A percentile compares a stretch with the other conserved stretches of the same genome.
Conservation (phyloP, 1,140 invertebrate genomes). For the Pseudomyrmex sp. region DNA sequence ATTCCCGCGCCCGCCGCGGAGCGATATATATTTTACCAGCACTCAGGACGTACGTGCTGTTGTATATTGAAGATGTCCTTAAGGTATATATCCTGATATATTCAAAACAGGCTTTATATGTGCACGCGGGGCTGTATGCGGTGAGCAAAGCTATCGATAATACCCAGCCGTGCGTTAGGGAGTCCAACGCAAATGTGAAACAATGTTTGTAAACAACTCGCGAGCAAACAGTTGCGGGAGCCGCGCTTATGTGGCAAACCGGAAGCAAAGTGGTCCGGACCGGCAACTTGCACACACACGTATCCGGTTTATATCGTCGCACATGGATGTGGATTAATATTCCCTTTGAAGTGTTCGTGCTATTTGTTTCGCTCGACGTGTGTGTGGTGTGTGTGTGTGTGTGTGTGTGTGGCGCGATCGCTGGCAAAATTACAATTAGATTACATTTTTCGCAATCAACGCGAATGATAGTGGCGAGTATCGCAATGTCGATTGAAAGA, state of each 20-base stretch:
- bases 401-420: conserved; percentile 10
- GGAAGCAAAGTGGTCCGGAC: conserved; percentile 62
- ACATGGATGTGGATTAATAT: conserved; percentile 67
- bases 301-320: conserved; percentile 53
- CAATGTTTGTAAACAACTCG: conserved; percentile 71
- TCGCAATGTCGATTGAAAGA: conserved; percentile 32
- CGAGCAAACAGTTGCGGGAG: conserved; percentile 56
- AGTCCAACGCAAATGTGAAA: conserved; percentile 63
- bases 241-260: conserved; percentile 63
- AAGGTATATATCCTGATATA: conserved; percentile 37
- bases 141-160: conserved; percentile 59
- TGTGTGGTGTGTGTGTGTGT: background rate
- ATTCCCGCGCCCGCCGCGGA: background rate
- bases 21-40: conserved; percentile 32
- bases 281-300: conserved; percentile 23
- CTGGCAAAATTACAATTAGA: conserved; percentile 10
- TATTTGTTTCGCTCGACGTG: conserved; percentile 23
- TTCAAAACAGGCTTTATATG: conserved; percentile 37
- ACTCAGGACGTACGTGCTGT: conserved; percentile 13
- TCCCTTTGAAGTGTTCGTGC: conserved; percentile 53
- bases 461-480: conserved; percentile 16
- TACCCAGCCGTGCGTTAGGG: conserved; percentile 34
- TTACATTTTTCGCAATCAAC: conserved; percentile 26
- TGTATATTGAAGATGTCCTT: conserved; percentile 43
- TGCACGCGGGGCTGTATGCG: background rate